Percentiles rank a stretch among this genome's conserved stretches.
These are phyloP conservation scores for Nebria salina DNA, from an alignment of 2,888 invertebrate genomes.

Conservation along the genomic window DNA sequence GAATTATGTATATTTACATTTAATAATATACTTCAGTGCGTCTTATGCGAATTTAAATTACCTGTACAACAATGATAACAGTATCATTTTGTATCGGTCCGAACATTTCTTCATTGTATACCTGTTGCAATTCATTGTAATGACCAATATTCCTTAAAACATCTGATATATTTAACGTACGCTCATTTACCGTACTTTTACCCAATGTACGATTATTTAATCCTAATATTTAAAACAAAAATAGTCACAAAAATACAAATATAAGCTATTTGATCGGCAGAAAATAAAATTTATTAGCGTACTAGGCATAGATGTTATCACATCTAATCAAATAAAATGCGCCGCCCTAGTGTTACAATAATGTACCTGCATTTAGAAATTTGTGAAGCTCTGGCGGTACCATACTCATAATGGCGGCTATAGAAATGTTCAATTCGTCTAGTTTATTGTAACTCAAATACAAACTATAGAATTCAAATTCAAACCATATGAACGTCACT, in stretches of 20 bases:
- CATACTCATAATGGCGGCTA: constrained; percentile 75
- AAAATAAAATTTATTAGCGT: too few species aligned
- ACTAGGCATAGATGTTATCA: too few species aligned
- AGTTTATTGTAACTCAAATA: constrained; percentile 61
- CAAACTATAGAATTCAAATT: constrained; percentile 66
- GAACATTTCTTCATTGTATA: constrained; percentile 89
- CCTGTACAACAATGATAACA: constrained; percentile 89
- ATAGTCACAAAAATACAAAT: too few species aligned
- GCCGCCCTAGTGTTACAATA: too few species aligned
- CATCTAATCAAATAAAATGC: too few species aligned
- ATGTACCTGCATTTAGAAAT: constrained; percentile 72
- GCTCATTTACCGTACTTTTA: constrained; percentile 58
- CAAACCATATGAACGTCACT: constrained; percentile 71
- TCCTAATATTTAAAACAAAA: constrained; percentile 51
- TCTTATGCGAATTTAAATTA: constrained; percentile 56
- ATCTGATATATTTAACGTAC: constrained; percentile 71
- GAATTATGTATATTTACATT: too few species aligned
- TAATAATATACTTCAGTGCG: too few species aligned
- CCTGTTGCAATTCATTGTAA: constrained; percentile 83
- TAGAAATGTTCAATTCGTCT: constrained; percentile 73
- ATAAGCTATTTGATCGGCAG: too few species aligned
- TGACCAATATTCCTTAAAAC: constrained; percentile 77
- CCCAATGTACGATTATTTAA: constrained; percentile 61
- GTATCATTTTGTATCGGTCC: constrained; percentile 88
- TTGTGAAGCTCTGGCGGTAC: constrained; percentile 85